Percentiles rank a stretch among this genome's conserved stretches.
Conservation (phyloP, 2,797 vertebrate species). For the Gymnopithys bicolor region DNA sequence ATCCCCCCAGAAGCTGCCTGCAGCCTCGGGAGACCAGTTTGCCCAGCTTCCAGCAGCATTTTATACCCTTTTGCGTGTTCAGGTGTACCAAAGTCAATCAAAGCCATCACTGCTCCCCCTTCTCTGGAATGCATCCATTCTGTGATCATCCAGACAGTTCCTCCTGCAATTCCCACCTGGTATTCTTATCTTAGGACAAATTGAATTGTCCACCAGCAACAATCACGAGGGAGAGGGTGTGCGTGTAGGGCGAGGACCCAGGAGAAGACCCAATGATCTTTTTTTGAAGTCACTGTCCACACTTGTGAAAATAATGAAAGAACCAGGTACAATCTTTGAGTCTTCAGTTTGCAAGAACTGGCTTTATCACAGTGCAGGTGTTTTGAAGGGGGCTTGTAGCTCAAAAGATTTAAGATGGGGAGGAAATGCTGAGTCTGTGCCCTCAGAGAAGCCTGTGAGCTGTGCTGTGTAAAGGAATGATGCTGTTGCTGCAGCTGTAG, state of each 20-base stretch:
- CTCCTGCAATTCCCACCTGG: not conserved
- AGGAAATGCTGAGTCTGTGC: not conserved
- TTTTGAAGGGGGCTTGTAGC: not conserved
- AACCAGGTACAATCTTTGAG: not conserved
- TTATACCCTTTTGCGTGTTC: not conserved
- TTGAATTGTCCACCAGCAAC: not conserved
- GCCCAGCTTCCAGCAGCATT: not conserved
- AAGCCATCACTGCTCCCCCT: not conserved
- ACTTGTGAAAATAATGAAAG: not conserved
- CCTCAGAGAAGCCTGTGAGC: not conserved
- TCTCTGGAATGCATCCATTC: not conserved
- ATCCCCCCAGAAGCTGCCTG: not conserved
- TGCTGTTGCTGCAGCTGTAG: not conserved
- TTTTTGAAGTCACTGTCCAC: not conserved
- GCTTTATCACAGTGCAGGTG: not conserved
- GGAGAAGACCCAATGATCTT: not conserved
- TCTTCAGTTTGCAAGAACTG: not conserved
- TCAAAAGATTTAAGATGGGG: not conserved
- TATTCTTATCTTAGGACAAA: not conserved
- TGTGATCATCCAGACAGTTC: not conserved
- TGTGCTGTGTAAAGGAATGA: not conserved
- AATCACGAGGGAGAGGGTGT: not conserved
- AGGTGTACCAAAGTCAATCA: not conserved
- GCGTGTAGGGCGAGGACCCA: not conserved
- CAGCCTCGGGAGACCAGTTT: not conserved